Percentiles rank a stretch among this genome's conserved stretches.
phyloP scores from a whole-genome alignment of 53 echinoderm and acorn worm genomes.

The Stichopus horrens region DNA sequence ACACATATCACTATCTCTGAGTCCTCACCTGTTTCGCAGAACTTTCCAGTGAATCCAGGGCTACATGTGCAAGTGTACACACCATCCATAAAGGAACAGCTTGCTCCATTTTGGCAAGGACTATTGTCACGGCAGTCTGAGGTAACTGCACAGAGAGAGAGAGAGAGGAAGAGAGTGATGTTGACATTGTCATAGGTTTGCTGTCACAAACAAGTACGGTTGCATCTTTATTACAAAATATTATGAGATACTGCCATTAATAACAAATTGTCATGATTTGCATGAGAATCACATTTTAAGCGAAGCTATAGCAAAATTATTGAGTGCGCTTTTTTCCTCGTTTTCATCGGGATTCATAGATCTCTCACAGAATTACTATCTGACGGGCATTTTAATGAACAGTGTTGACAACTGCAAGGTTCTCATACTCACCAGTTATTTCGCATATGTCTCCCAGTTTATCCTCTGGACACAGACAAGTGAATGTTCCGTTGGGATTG shows the following conservation, averaged over 20 bases:
- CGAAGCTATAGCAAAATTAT: too few species aligned
- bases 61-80: conserved; percentile 29
- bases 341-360: too few species aligned
- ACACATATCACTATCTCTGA: too few species aligned
- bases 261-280: too few species aligned
- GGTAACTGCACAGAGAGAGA: conserved; percentile 31
- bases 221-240: too few species aligned
- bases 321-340: too few species aligned
- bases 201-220: too few species aligned
- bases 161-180: neutral
- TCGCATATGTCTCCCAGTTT: conserved; percentile 5
- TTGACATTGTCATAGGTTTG: too few species aligned
- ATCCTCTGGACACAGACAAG: conserved; percentile 15
- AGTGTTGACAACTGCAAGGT: neutral
- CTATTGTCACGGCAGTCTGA: conserved; percentile 37
- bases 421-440: neutral
- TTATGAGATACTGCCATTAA: too few species aligned
- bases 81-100: conserved; percentile 30
- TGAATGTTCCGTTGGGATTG: conserved; percentile 7
- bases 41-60: conserved; percentile 29
- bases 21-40: conserved; percentile 37
- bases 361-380: too few species aligned
- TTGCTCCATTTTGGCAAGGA: conserved; percentile 57
- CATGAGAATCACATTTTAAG: too few species aligned
- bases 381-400: too few species aligned